Percentiles rank a stretch among this genome's conserved stretches.
Conservation (phyloP, 2,113 vertebrate species). For the Crotophaga sulcirostris region DNA sequence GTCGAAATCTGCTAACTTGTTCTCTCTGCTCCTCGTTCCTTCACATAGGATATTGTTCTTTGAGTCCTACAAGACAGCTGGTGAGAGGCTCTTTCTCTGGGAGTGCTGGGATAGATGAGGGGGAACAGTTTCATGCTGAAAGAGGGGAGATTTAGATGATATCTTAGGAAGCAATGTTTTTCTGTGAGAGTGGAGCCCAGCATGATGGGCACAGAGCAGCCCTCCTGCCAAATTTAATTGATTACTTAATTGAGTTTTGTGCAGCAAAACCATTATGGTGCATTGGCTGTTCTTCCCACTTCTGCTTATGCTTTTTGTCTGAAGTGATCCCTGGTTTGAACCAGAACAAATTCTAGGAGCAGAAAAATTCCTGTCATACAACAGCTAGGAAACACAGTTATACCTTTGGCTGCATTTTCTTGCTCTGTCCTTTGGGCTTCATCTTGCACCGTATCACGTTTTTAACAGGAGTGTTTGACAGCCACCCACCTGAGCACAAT, state of each 20-base stretch:
- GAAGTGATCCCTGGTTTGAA: neutral
- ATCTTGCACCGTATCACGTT: neutral
- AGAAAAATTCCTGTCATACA: neutral
- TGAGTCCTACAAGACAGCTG: too few relatives aligned
- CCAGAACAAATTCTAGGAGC: neutral
- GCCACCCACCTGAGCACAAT: neutral
- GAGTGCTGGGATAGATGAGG: too few relatives aligned
- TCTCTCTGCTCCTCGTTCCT: neutral
- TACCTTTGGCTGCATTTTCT: neutral
- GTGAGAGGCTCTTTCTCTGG: too few relatives aligned
- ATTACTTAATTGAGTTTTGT: neutral
- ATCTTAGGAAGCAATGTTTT: too few relatives aligned
- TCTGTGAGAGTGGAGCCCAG: neutral
- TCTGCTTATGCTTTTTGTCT: neutral
- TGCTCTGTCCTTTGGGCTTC: neutral
- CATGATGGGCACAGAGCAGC: neutral
- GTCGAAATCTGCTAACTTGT: neutral
- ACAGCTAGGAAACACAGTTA: neutral
- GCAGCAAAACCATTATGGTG: neutral
- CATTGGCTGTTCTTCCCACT: neutral
- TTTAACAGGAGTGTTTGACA: neutral
- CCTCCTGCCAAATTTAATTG: neutral
- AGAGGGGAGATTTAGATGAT: too few relatives aligned
- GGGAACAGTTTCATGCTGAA: too few relatives aligned
- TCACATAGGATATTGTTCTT: neutral